Percentiles rank a stretch among this genome's conserved stretches.
phyloP scores from a whole-genome alignment of 2,888 invertebrate genomes.

The Halictus quadricinctus region DNA sequence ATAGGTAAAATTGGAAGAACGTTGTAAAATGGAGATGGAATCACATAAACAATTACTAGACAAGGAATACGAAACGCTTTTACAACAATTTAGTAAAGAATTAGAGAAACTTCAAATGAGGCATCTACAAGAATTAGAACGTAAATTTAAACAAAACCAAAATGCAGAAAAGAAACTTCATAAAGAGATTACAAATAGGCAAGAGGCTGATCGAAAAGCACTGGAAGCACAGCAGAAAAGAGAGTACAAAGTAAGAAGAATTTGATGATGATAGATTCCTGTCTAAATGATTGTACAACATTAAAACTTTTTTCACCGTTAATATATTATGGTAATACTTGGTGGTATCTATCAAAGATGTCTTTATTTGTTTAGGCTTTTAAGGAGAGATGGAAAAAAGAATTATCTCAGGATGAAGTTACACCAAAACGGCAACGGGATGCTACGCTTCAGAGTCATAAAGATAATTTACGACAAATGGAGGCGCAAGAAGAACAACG shows the following conservation, averaged over 20 bases:
- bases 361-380: conserved; percentile 84
- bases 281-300: neutral
- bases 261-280: conserved; percentile 1
- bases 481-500: conserved; percentile 96
- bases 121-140: conserved; percentile 90
- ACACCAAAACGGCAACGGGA: conserved; percentile 96
- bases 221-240: conserved; percentile 96
- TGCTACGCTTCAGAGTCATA: conserved; percentile 95
- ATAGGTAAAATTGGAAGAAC: conserved; percentile 93
- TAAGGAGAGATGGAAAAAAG: conserved; percentile 98
- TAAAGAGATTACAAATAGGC: conserved; percentile 94
- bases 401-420: conserved; percentile 94
- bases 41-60: conserved; percentile 97
- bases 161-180: conserved; percentile 95
- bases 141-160: conserved; percentile 93
- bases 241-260: conserved; percentile 90
- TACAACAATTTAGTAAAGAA: conserved; percentile 96
- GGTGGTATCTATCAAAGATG: conserved; percentile 6
- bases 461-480: conserved; percentile 94
- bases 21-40: conserved; percentile 98
- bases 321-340: neutral
- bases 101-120: conserved; percentile 92
- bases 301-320: neutral
- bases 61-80: conserved; percentile 96
- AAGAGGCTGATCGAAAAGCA: conserved; percentile 95